Conservation (phyloP, 2,797 vertebrate species). For the Silurus lanzhouensis region DNA sequence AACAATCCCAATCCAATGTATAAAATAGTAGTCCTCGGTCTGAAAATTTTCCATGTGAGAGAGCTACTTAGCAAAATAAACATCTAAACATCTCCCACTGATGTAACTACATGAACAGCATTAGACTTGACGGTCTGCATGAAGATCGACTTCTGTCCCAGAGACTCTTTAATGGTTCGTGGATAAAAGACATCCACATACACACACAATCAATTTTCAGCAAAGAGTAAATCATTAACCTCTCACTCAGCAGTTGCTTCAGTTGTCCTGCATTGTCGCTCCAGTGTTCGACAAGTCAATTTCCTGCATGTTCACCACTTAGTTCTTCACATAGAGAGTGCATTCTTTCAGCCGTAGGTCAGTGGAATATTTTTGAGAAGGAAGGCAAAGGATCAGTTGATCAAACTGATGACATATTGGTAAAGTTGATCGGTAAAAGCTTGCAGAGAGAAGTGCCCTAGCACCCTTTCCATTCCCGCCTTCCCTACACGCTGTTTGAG, state of each 20-base stretch:
- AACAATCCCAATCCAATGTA: slow-evolving; percentile 44
- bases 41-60: background rate
- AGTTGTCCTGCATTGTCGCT: slow-evolving; percentile 61
- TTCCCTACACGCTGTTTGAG: slow-evolving; percentile 86
- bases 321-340: slow-evolving; percentile 73
- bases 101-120: slow-evolving; percentile 41
- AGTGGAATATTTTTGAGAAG: slow-evolving; percentile 67
- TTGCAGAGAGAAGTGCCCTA: slow-evolving; percentile 86
- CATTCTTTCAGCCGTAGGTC: slow-evolving; percentile 70
- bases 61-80: background rate
- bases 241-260: slow-evolving; percentile 36
- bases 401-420: slow-evolving; percentile 80
- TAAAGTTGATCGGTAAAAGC: slow-evolving; percentile 89
- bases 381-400: slow-evolving; percentile 67
- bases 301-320: slow-evolving; percentile 62
- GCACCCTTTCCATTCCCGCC: slow-evolving; percentile 85
- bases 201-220: slow-evolving; percentile 36
- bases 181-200: slow-evolving; percentile 32
- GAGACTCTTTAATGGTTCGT: slow-evolving; percentile 47
- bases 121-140: slow-evolving; percentile 30
- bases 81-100: slow-evolving; percentile 34
- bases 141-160: slow-evolving; percentile 45
- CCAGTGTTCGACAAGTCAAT: slow-evolving; percentile 66
- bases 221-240: slow-evolving; percentile 49
- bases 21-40: slow-evolving; percentile 39